Percentiles rank a stretch among this genome's conserved stretches.
Evolutionary conservation across 1,140 invertebrate species (phyloP).

Genomic region (Sitobion miscanthi): DNA sequence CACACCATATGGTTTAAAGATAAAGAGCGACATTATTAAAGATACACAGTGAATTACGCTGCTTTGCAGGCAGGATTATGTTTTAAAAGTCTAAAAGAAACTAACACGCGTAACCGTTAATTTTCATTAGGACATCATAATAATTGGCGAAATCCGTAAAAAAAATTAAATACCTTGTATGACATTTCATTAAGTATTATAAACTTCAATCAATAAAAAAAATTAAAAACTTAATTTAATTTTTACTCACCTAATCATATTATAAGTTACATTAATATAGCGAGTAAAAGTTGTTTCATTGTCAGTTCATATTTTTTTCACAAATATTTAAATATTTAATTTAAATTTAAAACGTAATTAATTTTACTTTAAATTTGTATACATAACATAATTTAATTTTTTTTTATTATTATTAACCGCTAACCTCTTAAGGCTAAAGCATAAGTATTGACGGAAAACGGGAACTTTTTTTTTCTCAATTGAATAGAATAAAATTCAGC

Average conservation of each 20-base stretch:
- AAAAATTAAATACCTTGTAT: neutral
- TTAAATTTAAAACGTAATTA: neutral
- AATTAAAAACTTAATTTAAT: neutral
- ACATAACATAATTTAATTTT: neutral
- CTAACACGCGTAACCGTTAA: neutral
- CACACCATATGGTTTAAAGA: conserved; percentile 1
- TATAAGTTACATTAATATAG: neutral
- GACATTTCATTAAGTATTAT: neutral
- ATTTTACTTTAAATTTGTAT: no score
- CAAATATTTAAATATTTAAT: neutral
- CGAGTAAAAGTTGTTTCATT: neutral
- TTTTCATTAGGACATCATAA: neutral
- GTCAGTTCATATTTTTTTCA: no score
- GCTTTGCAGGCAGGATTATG: neutral
- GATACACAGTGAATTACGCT: neutral
- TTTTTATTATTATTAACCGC: neutral
- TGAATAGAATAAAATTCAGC: neutral
- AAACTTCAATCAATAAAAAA: neutral
- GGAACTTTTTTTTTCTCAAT: neutral
- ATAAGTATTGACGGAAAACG: neutral
- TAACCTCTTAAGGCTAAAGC: neutral
- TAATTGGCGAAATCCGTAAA: neutral
- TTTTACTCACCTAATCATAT: no score
- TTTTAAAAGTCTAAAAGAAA: neutral
- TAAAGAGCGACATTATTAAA: neutral